Conservation (phyloP, 2,113 vertebrate species). For the Anthoscopus minutus region DNA sequence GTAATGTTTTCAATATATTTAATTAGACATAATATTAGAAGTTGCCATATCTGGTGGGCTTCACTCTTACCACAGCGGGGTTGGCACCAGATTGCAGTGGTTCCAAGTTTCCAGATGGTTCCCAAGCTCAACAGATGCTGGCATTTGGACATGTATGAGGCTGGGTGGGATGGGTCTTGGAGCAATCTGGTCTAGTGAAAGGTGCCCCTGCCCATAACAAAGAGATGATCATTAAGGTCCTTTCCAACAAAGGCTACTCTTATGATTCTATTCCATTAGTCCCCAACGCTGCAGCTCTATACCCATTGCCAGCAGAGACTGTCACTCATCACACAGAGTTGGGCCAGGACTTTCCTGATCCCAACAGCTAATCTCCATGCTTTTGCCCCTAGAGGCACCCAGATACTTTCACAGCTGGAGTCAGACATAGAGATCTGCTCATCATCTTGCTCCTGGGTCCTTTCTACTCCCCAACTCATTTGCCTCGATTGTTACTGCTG, state of each 20-base stretch:
- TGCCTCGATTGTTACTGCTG: neutral
- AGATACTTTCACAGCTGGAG: neutral
- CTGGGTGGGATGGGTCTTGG: neutral
- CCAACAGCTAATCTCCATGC: neutral
- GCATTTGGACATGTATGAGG: neutral
- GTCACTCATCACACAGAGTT: neutral
- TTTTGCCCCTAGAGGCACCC: neutral
- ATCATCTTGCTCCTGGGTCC: neutral
- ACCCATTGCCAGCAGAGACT: neutral
- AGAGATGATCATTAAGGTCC: neutral
- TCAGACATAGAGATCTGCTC: neutral
- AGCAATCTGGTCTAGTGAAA: neutral
- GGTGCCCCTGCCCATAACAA: neutral
- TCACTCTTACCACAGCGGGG: neutral
- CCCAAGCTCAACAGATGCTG: neutral
- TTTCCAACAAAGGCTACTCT: neutral
- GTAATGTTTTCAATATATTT: neutral
- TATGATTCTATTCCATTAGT: neutral
- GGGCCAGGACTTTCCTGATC: neutral
- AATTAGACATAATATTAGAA: neutral
- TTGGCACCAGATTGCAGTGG: neutral
- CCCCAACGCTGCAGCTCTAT: neutral
- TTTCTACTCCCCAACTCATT: neutral
- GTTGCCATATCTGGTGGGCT: neutral
- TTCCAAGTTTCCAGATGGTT: neutral